A percentile compares a stretch with the other conserved stretches of the same genome.
These are phyloP conservation scores for Danionella dracula DNA, from an alignment of 2,797 vertebrate species.

Conservation along the genomic window DNA sequence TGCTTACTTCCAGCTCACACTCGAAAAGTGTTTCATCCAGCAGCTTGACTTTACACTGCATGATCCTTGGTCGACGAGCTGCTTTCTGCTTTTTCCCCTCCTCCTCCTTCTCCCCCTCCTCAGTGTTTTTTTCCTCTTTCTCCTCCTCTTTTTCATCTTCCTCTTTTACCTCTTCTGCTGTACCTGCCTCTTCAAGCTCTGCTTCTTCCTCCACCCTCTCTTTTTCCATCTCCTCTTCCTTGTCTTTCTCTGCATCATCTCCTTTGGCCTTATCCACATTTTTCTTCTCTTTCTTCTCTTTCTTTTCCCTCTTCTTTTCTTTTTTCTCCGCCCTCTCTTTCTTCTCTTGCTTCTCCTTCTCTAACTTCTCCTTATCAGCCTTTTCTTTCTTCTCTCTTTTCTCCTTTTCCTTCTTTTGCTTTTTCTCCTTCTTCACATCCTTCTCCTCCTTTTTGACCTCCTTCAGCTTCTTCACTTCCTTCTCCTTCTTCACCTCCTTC, in stretches of 20 bases:
- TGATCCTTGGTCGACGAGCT: slow-evolving; percentile 74
- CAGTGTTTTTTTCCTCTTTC: slow-evolving; percentile 46
- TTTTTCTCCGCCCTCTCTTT: slow-evolving; percentile 34
- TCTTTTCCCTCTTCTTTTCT: slow-evolving; percentile 46
- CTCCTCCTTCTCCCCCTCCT: slow-evolving; percentile 62
- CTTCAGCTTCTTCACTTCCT: slow-evolving; percentile 57
- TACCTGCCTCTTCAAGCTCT: slow-evolving; percentile 59
- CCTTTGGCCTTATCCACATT: slow-evolving; percentile 55
- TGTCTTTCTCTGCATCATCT: slow-evolving; percentile 52
- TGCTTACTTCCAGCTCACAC: slow-evolving; percentile 88
- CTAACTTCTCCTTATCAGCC: slow-evolving; percentile 59
- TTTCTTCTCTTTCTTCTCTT: slow-evolving; percentile 59
- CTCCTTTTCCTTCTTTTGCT: slow-evolving; percentile 51
- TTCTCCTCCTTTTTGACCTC: slow-evolving; percentile 59
- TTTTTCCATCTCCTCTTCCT: slow-evolving; percentile 64
- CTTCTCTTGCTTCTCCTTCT: neutral
- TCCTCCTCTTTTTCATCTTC: slow-evolving; percentile 49
- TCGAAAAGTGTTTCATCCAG: slow-evolving; percentile 87
- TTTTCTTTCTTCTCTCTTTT: slow-evolving; percentile 56
- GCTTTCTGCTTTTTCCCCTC: slow-evolving; percentile 73
- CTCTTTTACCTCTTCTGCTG: slow-evolving; percentile 55
- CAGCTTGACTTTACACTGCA: slow-evolving; percentile 88
- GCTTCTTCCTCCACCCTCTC: slow-evolving; percentile 63
- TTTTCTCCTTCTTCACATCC: slow-evolving; percentile 70
- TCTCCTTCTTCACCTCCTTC: slow-evolving; percentile 64